These are phyloP conservation scores for Trididemnum nubilum DNA, from an alignment of 23 tunicate species.

Conservation along the genomic window DNA sequence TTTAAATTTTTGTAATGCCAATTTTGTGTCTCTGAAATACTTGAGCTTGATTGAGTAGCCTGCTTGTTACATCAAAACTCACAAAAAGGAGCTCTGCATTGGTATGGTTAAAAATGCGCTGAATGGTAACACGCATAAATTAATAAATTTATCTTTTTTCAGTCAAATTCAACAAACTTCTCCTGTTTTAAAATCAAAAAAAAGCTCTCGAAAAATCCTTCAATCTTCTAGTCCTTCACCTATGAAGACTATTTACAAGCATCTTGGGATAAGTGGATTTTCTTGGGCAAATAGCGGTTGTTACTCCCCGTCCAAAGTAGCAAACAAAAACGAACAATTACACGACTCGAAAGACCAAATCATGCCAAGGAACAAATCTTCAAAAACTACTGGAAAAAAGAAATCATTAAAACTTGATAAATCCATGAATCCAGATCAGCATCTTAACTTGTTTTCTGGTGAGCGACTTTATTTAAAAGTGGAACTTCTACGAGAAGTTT, in stretches of 20 bases:
- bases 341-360: background rate
- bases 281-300: constrained; percentile 34
- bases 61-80: too few species aligned
- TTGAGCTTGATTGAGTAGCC: too few species aligned
- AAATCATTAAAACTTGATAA: background rate
- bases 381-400: background rate
- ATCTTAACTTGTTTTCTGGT: too few species aligned
- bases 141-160: constrained; percentile 4
- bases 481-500: too few species aligned
- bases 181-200: constrained; percentile 11
- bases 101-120: too few species aligned
- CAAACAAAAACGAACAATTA: background rate
- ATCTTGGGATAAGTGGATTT: constrained; percentile 52
- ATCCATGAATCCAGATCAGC: too few species aligned
- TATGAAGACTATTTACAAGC: constrained; percentile 55
- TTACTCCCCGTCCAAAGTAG: constrained; percentile 41
- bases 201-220: constrained; percentile 26
- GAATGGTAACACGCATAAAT: too few species aligned
- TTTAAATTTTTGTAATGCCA: too few species aligned
- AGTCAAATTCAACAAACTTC: background rate
- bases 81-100: too few species aligned
- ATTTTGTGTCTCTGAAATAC: too few species aligned
- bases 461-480: too few species aligned
- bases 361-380: too few species aligned
- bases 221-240: constrained; percentile 32